These are phyloP conservation scores for Amitus sp. DNA, from an alignment of 2,888 invertebrate species.

Conservation along the genomic window DNA sequence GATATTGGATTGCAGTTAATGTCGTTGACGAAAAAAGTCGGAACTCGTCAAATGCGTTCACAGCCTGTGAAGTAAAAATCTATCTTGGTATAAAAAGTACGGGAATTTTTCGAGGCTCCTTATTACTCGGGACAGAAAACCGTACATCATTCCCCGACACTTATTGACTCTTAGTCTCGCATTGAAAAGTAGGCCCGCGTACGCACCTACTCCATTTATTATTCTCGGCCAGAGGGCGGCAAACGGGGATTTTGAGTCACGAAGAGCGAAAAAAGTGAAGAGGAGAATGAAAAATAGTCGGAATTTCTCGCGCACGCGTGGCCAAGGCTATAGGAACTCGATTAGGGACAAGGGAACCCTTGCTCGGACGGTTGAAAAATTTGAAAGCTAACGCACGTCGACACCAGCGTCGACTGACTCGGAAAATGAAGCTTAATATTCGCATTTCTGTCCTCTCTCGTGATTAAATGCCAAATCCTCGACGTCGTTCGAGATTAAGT, in stretches of 20 bases:
- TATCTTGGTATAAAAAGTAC: conserved; percentile 25
- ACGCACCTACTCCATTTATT: conserved; percentile 43
- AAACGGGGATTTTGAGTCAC: conserved; percentile 17
- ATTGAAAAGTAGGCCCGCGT: conserved; percentile 61
- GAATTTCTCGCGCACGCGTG: conserved; percentile 36
- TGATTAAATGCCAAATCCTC: conserved; percentile 30
- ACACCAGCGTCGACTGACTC: conserved; percentile 33
- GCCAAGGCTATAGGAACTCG: conserved; percentile 36
- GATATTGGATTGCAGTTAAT: conserved; percentile 8
- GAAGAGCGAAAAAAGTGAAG: conserved; percentile 10
- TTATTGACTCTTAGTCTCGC: conserved; percentile 63
- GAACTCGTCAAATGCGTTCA: neutral
- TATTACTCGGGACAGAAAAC: conserved; percentile 48
- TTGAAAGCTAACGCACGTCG: conserved; percentile 39
- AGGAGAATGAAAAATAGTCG: conserved; percentile 33
- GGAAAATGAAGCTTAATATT: conserved; percentile 36
- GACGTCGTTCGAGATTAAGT: neutral
- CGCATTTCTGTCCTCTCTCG: conserved; percentile 27
- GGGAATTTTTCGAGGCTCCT: conserved; percentile 35
- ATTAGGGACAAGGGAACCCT: conserved; percentile 32
- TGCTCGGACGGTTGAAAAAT: conserved; percentile 37
- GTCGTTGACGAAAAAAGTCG: neutral
- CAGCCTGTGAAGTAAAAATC: conserved; percentile 10
- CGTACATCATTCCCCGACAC: conserved; percentile 64
- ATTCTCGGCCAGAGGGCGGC: conserved; percentile 38